These are phyloP conservation scores for Danionella dracula DNA, from an alignment of 2,797 vertebrate genomes.

Conservation along the genomic window DNA sequence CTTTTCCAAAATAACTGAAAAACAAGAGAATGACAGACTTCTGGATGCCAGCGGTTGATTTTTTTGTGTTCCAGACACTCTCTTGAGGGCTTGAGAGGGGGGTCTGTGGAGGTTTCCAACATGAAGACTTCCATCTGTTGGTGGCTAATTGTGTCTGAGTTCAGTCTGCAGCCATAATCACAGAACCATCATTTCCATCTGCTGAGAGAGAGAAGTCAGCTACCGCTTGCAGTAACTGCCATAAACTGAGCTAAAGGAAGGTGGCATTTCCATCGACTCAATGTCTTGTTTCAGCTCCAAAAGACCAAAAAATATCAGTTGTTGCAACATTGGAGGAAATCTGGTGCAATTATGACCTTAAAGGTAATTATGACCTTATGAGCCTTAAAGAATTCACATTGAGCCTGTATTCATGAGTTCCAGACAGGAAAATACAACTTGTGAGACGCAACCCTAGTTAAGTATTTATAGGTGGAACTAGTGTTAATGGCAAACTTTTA, in stretches of 20 bases:
- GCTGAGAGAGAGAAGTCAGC: conserved; percentile 45
- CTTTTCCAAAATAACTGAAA: conserved; percentile 23
- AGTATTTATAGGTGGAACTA: conserved; percentile 18
- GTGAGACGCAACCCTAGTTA: conserved; percentile 5
- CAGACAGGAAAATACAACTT: conserved; percentile 16
- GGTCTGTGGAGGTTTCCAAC: conserved; percentile 15
- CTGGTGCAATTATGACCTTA: conserved; percentile 48
- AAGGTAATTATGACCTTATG: no score
- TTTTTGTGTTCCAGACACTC: conserved; percentile 25
- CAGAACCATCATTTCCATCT: conserved; percentile 60
- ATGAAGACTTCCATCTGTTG: conserved; percentile 51
- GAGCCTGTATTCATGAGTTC: conserved; percentile 31
- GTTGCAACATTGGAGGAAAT: conserved; percentile 58
- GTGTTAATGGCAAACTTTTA: conserved; percentile 28
- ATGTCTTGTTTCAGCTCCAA: conserved; percentile 52
- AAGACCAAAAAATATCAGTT: conserved; percentile 50
- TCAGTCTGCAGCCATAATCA: conserved; percentile 56
- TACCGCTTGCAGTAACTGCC: conserved; percentile 41
- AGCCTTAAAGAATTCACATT: conserved; percentile 51
- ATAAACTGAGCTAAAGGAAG: conserved; percentile 55
- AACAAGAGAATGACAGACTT: conserved; percentile 7
- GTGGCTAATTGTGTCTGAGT: conserved; percentile 58
- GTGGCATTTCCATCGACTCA: conserved; percentile 58
- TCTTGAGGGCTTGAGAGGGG: background rate
- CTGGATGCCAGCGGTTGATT: conserved; percentile 17